Base-by-base conservation (phyloP, 2,113 vertebrate genomes). In the Struthidea cinerea region DNA sequence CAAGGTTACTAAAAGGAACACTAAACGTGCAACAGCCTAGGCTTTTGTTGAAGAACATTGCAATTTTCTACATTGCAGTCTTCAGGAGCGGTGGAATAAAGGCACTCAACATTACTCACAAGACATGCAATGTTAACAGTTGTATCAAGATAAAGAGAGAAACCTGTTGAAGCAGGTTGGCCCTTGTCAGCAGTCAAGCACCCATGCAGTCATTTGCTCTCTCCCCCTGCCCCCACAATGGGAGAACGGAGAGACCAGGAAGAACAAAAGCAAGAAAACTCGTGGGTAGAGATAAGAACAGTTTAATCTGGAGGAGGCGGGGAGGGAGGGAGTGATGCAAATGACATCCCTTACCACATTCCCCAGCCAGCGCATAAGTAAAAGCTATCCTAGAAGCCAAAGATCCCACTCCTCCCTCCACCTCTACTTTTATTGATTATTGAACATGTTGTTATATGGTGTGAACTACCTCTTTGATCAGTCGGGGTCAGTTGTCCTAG, bases 201-300 rank as follows among this genome's bases (percentile, higher is more conserved):
- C 16, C 24, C 33, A 55, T 1, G 3, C 1, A 1, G n/a, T 30
- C 1, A 2, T 68, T 37, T 57, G 56, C 30, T 85, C 23, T 22
- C 26, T 59, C 15, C 13, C 4, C 3, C 13, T 60, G 28, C 9
- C 30, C 30, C 56, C 23, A 78, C 14, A 32, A 10, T 6, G 41
- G 35, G 82, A 50, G 1, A 6, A 90, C 4, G 5, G 26, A 82
- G 18, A 84, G 73, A 81, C 84, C 11, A 64, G 20, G 56, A 92
- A 83, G 32, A 75, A 82, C 0, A 6, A 67, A 73, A 82, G 19
- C 1, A 8, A 92, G 39, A 79, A 87, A 65, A 55, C 9, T 50
- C 0, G 0, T 21, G 26, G 18, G 32, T 13, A 57, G 52, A 91
- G 37, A 30, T 41, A 79, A 84, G 23, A 28, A 26, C 26, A 50